Percentiles rank a stretch among this genome's conserved stretches.
Conservation (phyloP, 2,888 invertebrate genomes). For the Onthophagus sagittarius region DNA sequence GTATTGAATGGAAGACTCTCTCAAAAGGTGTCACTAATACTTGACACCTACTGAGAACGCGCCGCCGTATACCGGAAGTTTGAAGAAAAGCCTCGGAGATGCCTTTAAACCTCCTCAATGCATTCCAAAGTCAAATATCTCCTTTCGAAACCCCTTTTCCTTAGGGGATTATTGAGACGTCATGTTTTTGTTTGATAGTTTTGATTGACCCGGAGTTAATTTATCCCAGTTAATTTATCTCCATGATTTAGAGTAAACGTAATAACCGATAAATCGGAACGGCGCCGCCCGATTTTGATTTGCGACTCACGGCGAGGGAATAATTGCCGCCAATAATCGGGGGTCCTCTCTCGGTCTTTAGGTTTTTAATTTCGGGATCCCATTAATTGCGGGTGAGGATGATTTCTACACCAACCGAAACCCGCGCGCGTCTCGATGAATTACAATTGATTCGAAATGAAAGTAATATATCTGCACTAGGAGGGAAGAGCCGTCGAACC, state of each 20-base stretch:
- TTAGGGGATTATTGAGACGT: not conserved
- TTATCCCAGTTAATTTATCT: slow-evolving; percentile 27
- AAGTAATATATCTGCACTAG: slow-evolving; percentile 47
- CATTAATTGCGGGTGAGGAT: slow-evolving; percentile 46
- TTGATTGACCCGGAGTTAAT: not conserved
- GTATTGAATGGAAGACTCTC: not conserved
- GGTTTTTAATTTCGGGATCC: slow-evolving; percentile 49
- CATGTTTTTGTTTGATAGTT: not conserved
- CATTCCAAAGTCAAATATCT: not conserved
- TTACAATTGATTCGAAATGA: slow-evolving; percentile 49
- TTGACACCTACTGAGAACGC: not conserved
- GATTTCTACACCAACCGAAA: slow-evolving; percentile 31
- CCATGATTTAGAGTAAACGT: slow-evolving; percentile 27
- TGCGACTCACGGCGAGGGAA: slow-evolving; percentile 26
- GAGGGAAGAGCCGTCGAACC: slow-evolving; percentile 42
- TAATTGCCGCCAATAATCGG: slow-evolving; percentile 35
- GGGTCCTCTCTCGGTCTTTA: slow-evolving; percentile 36
- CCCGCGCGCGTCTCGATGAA: slow-evolving; percentile 36
- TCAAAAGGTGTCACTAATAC: not conserved
- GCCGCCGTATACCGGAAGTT: not conserved
- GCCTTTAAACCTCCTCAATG: not conserved
- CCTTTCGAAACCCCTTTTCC: not conserved
- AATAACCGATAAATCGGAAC: slow-evolving; percentile 25
- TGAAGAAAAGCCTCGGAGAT: not conserved
- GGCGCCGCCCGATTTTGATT: slow-evolving; percentile 18